Percentiles rank a stretch among this genome's conserved stretches.
These are phyloP conservation scores for Papilio elwesi DNA, from an alignment of 2,888 invertebrate species.

Conservation along the genomic window DNA sequence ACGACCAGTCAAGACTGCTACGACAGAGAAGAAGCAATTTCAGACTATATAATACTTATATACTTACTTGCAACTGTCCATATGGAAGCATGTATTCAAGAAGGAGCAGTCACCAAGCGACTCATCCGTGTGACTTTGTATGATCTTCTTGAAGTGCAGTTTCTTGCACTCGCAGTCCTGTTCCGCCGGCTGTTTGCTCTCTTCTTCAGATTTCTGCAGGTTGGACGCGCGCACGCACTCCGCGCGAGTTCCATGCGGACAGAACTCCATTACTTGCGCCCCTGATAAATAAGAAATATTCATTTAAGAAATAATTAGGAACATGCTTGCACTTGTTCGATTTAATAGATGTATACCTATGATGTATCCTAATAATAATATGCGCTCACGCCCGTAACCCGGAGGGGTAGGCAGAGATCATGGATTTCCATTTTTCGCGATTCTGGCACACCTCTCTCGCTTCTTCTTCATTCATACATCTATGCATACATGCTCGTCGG, in stretches of 20 bases:
- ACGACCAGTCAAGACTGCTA: too few species aligned
- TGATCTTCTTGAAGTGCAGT: slow-evolving; percentile 98
- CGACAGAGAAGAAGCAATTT: too few species aligned
- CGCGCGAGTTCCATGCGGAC: slow-evolving; percentile 96
- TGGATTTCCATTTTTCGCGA: too few species aligned
- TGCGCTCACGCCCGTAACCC: too few species aligned
- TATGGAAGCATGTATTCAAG: slow-evolving; percentile 98
- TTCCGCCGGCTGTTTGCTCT: slow-evolving; percentile 20
- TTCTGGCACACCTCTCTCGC: too few species aligned
- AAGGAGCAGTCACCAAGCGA: slow-evolving; percentile 98
- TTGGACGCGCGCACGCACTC: slow-evolving; percentile 88
- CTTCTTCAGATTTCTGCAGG: slow-evolving; percentile 54
- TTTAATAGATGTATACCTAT: too few species aligned
- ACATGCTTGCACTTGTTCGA: too few species aligned
- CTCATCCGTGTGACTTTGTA: slow-evolving; percentile 96
- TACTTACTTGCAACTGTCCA: slow-evolving; percentile 97
- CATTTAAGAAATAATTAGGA: slow-evolving; percentile 10
- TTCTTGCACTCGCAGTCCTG: slow-evolving; percentile 87
- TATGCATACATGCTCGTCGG: too few species aligned
- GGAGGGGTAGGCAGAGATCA: too few species aligned
- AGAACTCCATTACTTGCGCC: slow-evolving; percentile 97
- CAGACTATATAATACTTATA: too few species aligned
- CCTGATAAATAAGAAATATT: slow-evolving; percentile 63
- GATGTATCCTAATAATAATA: too few species aligned
- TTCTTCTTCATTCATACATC: too few species aligned